These are phyloP conservation scores for Molorchus minor DNA, from an alignment of 2,888 invertebrate genomes.

Conservation along the genomic window DNA sequence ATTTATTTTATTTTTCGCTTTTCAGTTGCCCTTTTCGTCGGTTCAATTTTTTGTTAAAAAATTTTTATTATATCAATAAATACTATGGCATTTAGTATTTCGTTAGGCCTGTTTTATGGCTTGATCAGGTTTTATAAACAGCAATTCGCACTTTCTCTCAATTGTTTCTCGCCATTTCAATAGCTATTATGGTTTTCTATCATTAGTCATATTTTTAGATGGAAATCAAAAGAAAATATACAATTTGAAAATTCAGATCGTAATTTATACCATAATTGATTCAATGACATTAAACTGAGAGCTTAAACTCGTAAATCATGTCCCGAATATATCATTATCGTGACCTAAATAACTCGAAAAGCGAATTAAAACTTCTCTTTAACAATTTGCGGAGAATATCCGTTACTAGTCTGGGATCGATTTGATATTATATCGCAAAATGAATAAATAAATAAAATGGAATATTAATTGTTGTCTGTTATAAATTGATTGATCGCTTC, in stretches of 20 bases:
- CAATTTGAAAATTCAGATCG: background rate
- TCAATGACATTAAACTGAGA: constrained; percentile 9
- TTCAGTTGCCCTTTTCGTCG: too few species aligned
- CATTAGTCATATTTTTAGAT: background rate
- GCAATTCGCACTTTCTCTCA: too few species aligned
- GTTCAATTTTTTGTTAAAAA: too few species aligned
- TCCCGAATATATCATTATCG: constrained; percentile 12
- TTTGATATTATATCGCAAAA: background rate
- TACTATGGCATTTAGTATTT: too few species aligned
- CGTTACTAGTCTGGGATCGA: background rate
- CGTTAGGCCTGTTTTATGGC: too few species aligned
- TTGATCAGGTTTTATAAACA: too few species aligned
- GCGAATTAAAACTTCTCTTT: constrained; percentile 9
- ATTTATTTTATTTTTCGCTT: too few species aligned
- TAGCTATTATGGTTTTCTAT: too few species aligned
- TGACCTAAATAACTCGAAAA: constrained; percentile 9
- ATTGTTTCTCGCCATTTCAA: too few species aligned
- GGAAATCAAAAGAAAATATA: background rate
- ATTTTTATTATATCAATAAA: too few species aligned
- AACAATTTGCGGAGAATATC: background rate
- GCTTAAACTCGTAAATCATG: constrained; percentile 3
- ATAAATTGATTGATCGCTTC: background rate
- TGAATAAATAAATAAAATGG: background rate
- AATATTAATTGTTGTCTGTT: background rate
- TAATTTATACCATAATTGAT: constrained; percentile 12